Evolutionary conservation across 2,888 invertebrate genomes (phyloP).

Genomic region (Caenorhabditis imperialis): DNA sequence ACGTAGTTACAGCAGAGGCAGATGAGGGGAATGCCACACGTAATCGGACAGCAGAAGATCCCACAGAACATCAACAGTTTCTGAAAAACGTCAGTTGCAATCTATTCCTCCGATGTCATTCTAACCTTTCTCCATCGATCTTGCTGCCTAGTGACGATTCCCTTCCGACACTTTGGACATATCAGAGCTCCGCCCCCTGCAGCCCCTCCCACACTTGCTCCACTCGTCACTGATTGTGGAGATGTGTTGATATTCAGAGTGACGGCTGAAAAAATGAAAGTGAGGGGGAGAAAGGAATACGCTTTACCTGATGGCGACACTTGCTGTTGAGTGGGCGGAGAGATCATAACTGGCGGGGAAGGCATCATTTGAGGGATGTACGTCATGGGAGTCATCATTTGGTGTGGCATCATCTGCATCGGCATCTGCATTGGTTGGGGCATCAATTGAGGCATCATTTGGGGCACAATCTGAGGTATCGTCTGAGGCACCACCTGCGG

Average conservation of each 20-base stretch:
- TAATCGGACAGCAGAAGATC: constrained; percentile 36
- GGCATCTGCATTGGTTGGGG: constrained; percentile 28
- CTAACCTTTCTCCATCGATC: constrained; percentile 34
- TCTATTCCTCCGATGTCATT: too few relatives aligned
- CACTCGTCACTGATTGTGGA: constrained; percentile 10
- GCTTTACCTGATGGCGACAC: constrained; percentile 16
- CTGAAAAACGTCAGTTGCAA: background rate
- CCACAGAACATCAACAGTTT: constrained; percentile 16
- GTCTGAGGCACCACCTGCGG: constrained; percentile 10
- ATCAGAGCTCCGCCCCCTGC: constrained; percentile 12
- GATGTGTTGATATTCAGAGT: constrained; percentile 31
- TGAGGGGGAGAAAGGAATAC: too few relatives aligned
- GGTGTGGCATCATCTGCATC: constrained; percentile 18
- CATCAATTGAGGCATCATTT: constrained; percentile 29
- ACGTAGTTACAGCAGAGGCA: constrained; percentile 42
- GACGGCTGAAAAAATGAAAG: constrained; percentile 2
- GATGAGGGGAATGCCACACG: constrained; percentile 29
- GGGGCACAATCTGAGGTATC: constrained; percentile 18
- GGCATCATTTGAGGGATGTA: constrained; percentile 1
- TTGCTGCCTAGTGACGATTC: constrained; percentile 44
- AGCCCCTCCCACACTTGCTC: background rate
- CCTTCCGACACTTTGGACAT: constrained; percentile 52
- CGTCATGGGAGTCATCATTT: background rate
- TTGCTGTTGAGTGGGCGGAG: constrained; percentile 31
- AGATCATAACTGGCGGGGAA: constrained; percentile 5